Evolutionary conservation across 1,140 invertebrate species (phyloP).

Genomic region (Drosophila subpulchrella): DNA sequence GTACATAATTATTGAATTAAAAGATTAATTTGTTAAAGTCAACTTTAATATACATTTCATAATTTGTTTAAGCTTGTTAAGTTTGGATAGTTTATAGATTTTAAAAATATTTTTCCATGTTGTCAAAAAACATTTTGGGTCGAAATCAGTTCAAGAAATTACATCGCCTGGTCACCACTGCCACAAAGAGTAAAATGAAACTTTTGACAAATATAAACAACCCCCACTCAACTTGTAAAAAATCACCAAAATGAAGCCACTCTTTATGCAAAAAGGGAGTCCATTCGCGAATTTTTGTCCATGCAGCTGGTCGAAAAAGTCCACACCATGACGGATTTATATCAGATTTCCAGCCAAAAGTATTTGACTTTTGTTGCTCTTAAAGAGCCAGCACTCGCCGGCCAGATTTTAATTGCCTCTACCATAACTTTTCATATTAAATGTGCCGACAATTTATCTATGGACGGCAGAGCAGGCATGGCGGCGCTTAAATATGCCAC

Average conservation of each 20-base stretch:
- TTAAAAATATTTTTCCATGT: too few relatives aligned
- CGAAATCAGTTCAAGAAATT: background rate
- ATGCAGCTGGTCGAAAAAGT: conserved; percentile 5
- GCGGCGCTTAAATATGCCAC: conserved; percentile 75
- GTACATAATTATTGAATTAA: too few relatives aligned
- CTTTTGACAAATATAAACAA: conserved; percentile 10
- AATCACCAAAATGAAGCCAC: background rate
- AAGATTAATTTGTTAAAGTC: too few relatives aligned
- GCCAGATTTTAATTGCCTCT: conserved; percentile 60
- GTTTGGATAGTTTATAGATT: too few relatives aligned
- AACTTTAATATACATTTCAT: too few relatives aligned
- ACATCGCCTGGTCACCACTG: background rate
- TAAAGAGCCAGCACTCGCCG: conserved; percentile 28
- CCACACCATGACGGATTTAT: conserved; percentile 16
- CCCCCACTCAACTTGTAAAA: background rate
- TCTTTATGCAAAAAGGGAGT: background rate
- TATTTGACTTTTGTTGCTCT: conserved; percentile 31
- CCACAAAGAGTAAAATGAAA: background rate
- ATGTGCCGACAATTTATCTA: conserved; percentile 74
- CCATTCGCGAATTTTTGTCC: background rate
- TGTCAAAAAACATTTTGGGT: too few relatives aligned
- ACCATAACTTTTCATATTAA: conserved; percentile 80
- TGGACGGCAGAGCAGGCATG: conserved; percentile 63
- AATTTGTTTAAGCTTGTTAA: too few relatives aligned
- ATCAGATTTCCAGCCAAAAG: conserved; percentile 1